Base-by-base conservation (phyloP, 2,797 vertebrate genomes). In the Ceryle rudis region DNA sequence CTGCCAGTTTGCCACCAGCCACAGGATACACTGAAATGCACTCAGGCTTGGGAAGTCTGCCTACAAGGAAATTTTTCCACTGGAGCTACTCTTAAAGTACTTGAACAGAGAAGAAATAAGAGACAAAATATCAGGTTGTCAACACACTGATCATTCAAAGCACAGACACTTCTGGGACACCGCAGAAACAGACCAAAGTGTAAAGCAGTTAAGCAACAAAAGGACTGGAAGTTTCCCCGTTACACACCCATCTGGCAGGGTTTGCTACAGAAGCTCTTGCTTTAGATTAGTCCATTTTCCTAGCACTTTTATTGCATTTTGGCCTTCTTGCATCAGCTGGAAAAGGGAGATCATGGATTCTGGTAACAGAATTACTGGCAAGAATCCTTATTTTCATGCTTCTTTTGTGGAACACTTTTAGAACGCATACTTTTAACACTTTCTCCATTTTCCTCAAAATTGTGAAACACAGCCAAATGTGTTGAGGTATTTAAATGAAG, bases 321-420 rank as follows among this genome's bases (percentile, higher is more conserved):
- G 70, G 80, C 70, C 35, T 65, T 31, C 58, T 90, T 84, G 44
- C 82, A 67, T 77, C 47, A 77, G 70, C 66, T 91, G 88, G 90
- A 91, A 94, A 94, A 94, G 58, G 28, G 15, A 85, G 14, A 54
- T 90, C 75, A 79, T 16, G 25, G 31, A 29, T 88, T 88, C 82
- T 86, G 82, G 81, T 66, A 94, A 91, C 17, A 73, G 54, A 94
- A 94, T 96, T 93, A 94, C 72, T 92, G 92, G 86, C 86, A 89
- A 85, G 81, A 81, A 60, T 31, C 37, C 47, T 52, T 75, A 55
- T 79, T 94, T 89, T 81, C 54, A 93, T 86, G 28, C 69, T 83
- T 86, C 39, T 93, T 95, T 72, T 90, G 39, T 26, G 22, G 73
- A 89, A 90, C 60, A 25, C 25, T 88, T 92, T 80, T 10, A 49